Conservation (phyloP, 2,888 invertebrate species). For the Drosophila diplacantha region DNA sequence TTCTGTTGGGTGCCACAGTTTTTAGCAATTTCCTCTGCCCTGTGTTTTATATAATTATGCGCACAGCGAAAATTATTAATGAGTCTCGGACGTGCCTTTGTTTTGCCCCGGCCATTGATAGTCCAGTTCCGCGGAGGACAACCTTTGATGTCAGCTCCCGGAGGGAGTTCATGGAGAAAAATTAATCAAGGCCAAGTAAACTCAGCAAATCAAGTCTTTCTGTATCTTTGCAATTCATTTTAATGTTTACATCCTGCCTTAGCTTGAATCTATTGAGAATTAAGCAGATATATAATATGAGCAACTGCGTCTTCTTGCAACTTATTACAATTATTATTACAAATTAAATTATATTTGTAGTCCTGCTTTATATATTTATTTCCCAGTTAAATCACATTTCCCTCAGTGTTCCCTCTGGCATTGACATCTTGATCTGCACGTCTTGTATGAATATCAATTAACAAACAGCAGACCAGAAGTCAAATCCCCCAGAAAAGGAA, state of each 20-base stretch:
- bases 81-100: constrained; percentile 49
- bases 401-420: neutral
- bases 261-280: neutral
- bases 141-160: constrained; percentile 25
- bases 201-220: neutral
- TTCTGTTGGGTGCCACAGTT: constrained; percentile 35
- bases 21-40: constrained; percentile 52
- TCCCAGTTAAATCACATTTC: neutral
- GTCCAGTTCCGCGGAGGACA: constrained; percentile 9
- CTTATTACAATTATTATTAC: no score
- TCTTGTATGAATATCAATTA: constrained; percentile 69
- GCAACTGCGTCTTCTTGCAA: neutral
- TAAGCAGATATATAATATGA: neutral
- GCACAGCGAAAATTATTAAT: constrained; percentile 50
- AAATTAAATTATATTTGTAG: no score
- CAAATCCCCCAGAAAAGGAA: constrained; percentile 48
- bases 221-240: neutral
- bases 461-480: constrained; percentile 52
- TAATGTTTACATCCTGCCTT: neutral
- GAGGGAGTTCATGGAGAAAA: neutral
- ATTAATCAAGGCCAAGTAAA: neutral
- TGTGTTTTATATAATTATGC: constrained; percentile 57
- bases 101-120: constrained; percentile 34
- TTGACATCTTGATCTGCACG: constrained; percentile 61
- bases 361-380: neutral